These are phyloP conservation scores for Semaprochilodus insignis DNA, from an alignment of 2,797 vertebrate species.

Conservation along the genomic window DNA sequence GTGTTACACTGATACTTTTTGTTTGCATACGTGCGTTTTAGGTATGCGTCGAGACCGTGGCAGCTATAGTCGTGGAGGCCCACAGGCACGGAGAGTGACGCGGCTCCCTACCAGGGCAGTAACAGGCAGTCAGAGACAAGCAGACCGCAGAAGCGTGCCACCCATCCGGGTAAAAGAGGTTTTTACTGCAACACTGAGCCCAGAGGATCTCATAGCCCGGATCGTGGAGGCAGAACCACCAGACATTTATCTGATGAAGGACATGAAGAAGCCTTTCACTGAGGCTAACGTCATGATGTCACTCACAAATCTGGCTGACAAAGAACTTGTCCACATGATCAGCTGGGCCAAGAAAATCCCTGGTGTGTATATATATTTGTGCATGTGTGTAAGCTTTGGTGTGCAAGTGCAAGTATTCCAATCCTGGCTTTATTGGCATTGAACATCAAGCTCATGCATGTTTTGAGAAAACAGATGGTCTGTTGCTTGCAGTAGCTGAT, in stretches of 20 bases:
- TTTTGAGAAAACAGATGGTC: background rate
- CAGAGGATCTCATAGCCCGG: conserved; percentile 88
- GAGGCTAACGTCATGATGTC: conserved; percentile 97
- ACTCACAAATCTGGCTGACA: conserved; percentile 94
- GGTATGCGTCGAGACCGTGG: conserved; percentile 90
- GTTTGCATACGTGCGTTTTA: conserved; percentile 55
- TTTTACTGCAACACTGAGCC: conserved; percentile 72
- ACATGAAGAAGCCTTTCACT: conserved; percentile 87
- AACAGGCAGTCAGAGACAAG: conserved; percentile 52
- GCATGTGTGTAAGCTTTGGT: background rate
- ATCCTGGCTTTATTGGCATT: background rate
- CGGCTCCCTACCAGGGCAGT: conserved; percentile 68
- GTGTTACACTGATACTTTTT: background rate
- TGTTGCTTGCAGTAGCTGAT: background rate
- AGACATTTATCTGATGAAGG: conserved; percentile 87
- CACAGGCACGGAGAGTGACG: conserved; percentile 74
- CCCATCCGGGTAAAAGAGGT: conserved; percentile 62
- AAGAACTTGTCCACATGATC: conserved; percentile 97
- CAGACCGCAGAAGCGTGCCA: conserved; percentile 46
- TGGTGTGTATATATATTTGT: conserved; percentile 73
- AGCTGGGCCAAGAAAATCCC: conserved; percentile 99
- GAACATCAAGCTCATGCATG: background rate
- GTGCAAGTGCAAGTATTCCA: background rate
- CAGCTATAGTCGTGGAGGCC: conserved; percentile 73
- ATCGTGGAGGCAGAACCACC: conserved; percentile 94